Percentiles rank a stretch among this genome's conserved stretches.
Conservation (phyloP, 2,113 vertebrate species). For the Capreolus pygargus region DNA sequence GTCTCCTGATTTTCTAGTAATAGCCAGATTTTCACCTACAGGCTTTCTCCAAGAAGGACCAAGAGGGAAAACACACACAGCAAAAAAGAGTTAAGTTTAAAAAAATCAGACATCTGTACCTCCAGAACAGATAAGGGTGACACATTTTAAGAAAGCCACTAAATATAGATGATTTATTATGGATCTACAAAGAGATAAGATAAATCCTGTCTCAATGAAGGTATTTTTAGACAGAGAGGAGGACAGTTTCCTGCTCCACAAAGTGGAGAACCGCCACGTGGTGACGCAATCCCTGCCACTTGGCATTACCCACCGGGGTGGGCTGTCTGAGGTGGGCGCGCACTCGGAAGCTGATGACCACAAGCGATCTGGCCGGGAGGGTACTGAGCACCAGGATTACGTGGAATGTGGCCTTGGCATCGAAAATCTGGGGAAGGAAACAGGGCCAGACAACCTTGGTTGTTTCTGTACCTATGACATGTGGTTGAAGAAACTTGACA, state of each 20-base stretch:
- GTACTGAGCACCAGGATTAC: background rate
- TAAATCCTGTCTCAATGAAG: conserved; percentile 1
- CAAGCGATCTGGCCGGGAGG: background rate
- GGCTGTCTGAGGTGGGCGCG: conserved; percentile 29
- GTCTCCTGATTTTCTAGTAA: background rate
- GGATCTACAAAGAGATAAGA: conserved; percentile 26
- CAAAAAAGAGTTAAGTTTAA: background rate
- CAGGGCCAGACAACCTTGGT: background rate
- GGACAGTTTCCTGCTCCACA: conserved; percentile 49
- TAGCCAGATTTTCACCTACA: background rate
- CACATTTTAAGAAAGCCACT: conserved; percentile 58
- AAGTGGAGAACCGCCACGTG: background rate
- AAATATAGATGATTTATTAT: conserved; percentile 36
- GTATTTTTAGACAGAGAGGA: conserved; percentile 57
- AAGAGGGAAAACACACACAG: conserved; percentile 3
- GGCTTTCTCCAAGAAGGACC: background rate
- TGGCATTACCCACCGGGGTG: background rate
- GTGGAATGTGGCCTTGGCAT: background rate
- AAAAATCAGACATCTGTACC: background rate
- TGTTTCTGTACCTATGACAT: background rate
- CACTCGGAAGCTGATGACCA: conserved; percentile 10
- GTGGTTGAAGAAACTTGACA: background rate
- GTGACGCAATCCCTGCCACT: conserved; percentile 3
- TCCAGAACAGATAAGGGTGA: conserved; percentile 9
- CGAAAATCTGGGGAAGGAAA: background rate